A percentile compares a stretch with the other conserved stretches of the same genome.
Conservation (phyloP, 2,888 invertebrate species). For the Blera fallax region DNA sequence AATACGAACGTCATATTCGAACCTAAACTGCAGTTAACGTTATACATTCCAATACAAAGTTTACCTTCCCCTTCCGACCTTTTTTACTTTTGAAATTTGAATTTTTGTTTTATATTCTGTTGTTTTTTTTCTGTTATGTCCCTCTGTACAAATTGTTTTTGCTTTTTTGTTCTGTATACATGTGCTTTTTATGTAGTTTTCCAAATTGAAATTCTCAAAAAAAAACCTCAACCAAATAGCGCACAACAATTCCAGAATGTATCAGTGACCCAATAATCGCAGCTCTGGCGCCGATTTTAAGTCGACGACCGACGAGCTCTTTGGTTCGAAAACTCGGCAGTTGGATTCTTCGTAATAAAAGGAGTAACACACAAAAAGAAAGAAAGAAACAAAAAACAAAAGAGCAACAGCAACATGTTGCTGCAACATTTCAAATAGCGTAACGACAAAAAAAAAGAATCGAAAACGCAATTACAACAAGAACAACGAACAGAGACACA, state of each 20-base stretch:
- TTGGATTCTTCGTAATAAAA: not conserved
- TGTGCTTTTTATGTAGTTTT: constrained; percentile 6
- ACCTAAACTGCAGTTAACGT: no score
- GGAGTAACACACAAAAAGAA: not conserved
- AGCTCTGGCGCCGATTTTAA: constrained; percentile 9
- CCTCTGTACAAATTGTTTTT: not conserved
- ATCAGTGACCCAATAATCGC: constrained; percentile 15
- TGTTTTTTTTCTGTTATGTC: not conserved
- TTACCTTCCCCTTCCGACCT: no score
- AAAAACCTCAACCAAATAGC: constrained; percentile 1
- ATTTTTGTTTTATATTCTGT: not conserved
- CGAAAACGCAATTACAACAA: not conserved
- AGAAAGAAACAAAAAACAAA: no score
- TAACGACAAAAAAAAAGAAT: not conserved
- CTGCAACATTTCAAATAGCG: constrained; percentile 17
- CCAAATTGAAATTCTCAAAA: not conserved
- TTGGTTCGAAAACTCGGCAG: not conserved
- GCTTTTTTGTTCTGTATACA: not conserved
- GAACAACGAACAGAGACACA: not conserved
- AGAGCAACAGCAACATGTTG: constrained; percentile 47
- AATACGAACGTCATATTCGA: no score
- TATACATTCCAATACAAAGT: no score
- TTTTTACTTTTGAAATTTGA: no score
- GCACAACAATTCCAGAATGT: constrained; percentile 37
- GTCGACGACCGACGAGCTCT: constrained; percentile 3